phyloP scores from a whole-genome alignment of 2,113 vertebrate genomes.

The Bettongia penicillata region DNA sequence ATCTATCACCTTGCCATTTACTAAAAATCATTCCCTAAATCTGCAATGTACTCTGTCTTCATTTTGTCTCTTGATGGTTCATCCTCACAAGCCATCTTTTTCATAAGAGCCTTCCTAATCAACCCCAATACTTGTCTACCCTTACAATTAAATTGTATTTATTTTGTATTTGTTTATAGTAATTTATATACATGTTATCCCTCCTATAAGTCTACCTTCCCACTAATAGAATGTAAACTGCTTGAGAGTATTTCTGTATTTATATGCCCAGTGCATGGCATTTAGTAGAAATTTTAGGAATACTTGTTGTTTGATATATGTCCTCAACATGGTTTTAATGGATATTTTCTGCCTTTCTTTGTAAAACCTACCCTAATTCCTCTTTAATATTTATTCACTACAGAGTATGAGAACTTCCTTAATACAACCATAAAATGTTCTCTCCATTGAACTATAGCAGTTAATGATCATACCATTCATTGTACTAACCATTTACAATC shows the following conservation, averaged over 20 bases:
- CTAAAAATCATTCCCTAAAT: background rate
- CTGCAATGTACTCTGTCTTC: background rate
- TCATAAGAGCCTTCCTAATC: background rate
- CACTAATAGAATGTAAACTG: background rate
- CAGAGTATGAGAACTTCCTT: no score
- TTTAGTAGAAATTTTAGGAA: background rate
- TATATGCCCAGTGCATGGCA: background rate
- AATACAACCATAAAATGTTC: background rate
- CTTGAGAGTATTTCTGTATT: background rate
- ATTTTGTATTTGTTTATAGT: background rate
- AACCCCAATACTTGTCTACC: background rate
- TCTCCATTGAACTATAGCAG: background rate
- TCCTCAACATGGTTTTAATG: background rate
- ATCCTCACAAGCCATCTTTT: background rate
- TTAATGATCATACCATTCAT: background rate
- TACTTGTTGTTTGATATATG: background rate
- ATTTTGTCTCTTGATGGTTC: background rate
- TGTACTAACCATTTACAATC: background rate
- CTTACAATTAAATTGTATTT: background rate
- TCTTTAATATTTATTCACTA: background rate
- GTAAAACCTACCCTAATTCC: background rate
- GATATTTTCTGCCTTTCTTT: background rate
- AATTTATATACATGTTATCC: background rate
- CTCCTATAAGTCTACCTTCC: background rate
- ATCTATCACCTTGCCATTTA: background rate